These are phyloP conservation scores for Drosophila flavopinicola DNA, from an alignment of 2,888 invertebrate genomes.

Conservation along the genomic window DNA sequence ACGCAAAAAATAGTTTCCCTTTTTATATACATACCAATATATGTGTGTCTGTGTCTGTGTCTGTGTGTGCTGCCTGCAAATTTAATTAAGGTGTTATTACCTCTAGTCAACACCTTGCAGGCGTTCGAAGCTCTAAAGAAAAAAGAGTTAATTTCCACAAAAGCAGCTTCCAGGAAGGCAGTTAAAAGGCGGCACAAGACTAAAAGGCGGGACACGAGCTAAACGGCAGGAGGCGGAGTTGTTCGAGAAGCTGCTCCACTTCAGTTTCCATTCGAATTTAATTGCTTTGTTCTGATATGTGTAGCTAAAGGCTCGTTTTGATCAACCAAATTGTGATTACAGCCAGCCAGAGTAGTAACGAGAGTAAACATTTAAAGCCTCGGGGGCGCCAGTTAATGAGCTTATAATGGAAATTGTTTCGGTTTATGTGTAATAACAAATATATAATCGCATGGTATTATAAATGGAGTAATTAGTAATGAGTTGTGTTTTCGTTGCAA, in stretches of 20 bases:
- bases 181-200: conserved; percentile 46
- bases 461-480: conserved; percentile 28
- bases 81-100: conserved; percentile 77
- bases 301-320: conserved; percentile 33
- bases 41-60: no score
- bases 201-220: conserved; percentile 15
- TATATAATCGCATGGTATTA: conserved; percentile 19
- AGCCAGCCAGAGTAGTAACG: conserved; percentile 14
- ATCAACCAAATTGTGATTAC: conserved; percentile 48
- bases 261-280: conserved; percentile 29
- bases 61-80: conserved; percentile 52
- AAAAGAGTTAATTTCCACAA: conserved; percentile 56
- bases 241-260: background rate
- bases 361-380: conserved; percentile 10
- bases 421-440: conserved; percentile 10
- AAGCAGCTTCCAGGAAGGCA: conserved; percentile 60
- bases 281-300: conserved; percentile 31
- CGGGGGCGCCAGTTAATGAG: conserved; percentile 55
- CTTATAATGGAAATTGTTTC: conserved; percentile 64
- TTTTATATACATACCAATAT: background rate
- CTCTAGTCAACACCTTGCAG: conserved; percentile 74
- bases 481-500: conserved; percentile 8
- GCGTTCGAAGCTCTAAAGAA: conserved; percentile 42
- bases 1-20: conserved; percentile 17
- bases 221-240: conserved; percentile 13